Evolutionary conservation across 2,113 vertebrate species (phyloP).

Genomic region (Caranx melampygus): DNA sequence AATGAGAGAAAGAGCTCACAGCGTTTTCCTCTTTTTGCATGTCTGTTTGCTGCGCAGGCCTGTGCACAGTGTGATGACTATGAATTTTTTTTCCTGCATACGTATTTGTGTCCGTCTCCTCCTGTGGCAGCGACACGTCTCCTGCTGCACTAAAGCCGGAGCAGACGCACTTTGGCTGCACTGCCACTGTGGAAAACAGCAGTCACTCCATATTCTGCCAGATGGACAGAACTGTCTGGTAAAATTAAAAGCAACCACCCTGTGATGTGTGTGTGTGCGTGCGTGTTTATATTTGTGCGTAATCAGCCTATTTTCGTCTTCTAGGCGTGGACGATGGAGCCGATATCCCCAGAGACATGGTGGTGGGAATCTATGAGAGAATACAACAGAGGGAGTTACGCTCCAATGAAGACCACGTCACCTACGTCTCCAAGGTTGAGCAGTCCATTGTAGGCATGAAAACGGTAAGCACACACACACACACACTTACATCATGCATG

Average conservation of each 20-base stretch:
- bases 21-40: background rate
- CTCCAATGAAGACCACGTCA: constrained; percentile 98
- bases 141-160: constrained; percentile 7
- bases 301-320: constrained; percentile 6
- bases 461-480: constrained; percentile 85
- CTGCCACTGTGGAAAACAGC: constrained; percentile 5
- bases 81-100: background rate
- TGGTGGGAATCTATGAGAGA: constrained; percentile 97
- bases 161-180: background rate
- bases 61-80: background rate
- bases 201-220: constrained; percentile 4
- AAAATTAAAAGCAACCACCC: background rate
- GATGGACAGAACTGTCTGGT: background rate
- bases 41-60: background rate
- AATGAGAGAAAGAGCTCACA: background rate
- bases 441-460: constrained; percentile 99
- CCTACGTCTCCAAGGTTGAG: constrained; percentile 98
- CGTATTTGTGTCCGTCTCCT: background rate
- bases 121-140: background rate
- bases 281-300: constrained; percentile 12
- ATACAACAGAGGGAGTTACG: constrained; percentile 97
- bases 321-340: constrained; percentile 96
- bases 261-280: background rate
- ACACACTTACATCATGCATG: too few relatives aligned
- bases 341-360: constrained; percentile 96